Conservation (phyloP, 2,797 vertebrate species). For the Lophius americanus region DNA sequence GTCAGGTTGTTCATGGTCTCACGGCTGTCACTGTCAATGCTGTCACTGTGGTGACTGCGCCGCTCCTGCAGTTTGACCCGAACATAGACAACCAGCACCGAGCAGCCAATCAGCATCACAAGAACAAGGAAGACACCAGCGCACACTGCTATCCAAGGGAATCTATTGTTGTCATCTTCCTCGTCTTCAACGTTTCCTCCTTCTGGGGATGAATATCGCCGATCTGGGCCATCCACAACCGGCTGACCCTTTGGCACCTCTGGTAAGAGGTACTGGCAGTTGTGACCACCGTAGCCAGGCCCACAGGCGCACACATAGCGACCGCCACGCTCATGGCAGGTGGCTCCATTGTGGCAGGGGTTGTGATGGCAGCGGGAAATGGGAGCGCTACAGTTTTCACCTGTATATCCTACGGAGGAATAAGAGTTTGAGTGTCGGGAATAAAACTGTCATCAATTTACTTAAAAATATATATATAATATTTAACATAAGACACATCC, state of each 20-base stretch:
- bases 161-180: slow-evolving; percentile 79
- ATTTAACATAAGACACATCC: neutral
- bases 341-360: slow-evolving; percentile 97
- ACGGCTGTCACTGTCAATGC: slow-evolving; percentile 83
- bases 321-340: slow-evolving; percentile 91
- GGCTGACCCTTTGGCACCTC: slow-evolving; percentile 79
- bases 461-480: neutral
- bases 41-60: slow-evolving; percentile 80
- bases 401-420: slow-evolving; percentile 86
- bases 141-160: slow-evolving; percentile 94
- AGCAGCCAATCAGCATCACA: slow-evolving; percentile 90
- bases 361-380: slow-evolving; percentile 91
- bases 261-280: slow-evolving; percentile 95
- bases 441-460: neutral
- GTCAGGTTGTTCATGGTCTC: slow-evolving; percentile 99
- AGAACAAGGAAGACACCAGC: slow-evolving; percentile 94
- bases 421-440: slow-evolving; percentile 17
- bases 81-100: slow-evolving; percentile 88
- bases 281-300: slow-evolving; percentile 91
- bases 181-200: slow-evolving; percentile 70
- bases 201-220: slow-evolving; percentile 73
- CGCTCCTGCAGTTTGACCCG: slow-evolving; percentile 90
- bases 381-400: slow-evolving; percentile 92
- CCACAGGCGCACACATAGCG: slow-evolving; percentile 94
- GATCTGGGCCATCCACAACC: slow-evolving; percentile 73